Evolutionary conservation across 2,888 invertebrate genomes (phyloP).

Genomic region (Adela reaumurella): DNA sequence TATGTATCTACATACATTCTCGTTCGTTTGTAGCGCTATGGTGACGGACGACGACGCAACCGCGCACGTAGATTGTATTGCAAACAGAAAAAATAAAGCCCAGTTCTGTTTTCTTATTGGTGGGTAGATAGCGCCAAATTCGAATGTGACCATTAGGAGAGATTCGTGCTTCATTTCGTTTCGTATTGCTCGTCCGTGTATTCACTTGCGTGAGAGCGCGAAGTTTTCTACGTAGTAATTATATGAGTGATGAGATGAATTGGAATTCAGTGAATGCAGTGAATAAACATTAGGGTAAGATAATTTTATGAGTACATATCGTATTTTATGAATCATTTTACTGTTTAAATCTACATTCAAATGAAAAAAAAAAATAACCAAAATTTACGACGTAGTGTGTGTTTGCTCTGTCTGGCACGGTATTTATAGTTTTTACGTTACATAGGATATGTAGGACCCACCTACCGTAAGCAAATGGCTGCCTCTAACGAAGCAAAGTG

Average conservation of each 20-base stretch:
- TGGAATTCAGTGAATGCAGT: slow-evolving; percentile 52
- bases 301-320: not conserved
- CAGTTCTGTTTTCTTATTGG: slow-evolving; percentile 33
- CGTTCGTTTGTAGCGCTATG: no score
- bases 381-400: no score
- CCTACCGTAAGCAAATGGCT: slow-evolving; percentile 56
- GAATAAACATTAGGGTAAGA: slow-evolving; percentile 23
- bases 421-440: slow-evolving; percentile 29
- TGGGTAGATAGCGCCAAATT: slow-evolving; percentile 34
- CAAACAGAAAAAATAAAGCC: slow-evolving; percentile 52
- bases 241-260: no score
- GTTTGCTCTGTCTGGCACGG: slow-evolving; percentile 8
- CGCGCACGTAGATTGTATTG: not conserved
- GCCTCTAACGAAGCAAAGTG: slow-evolving; percentile 35
- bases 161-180: slow-evolving; percentile 26
- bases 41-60: not conserved
- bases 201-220: slow-evolving; percentile 36
- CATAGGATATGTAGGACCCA: slow-evolving; percentile 42
- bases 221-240: slow-evolving; percentile 53
- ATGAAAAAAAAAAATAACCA: no score
- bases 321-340: no score
- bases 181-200: slow-evolving; percentile 35
- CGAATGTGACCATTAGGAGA: slow-evolving; percentile 38
- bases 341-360: no score
- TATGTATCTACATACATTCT: no score